Evolutionary conservation across 2,797 vertebrate genomes (phyloP).

Genomic region (Pipistrellus pygmaeus): DNA sequence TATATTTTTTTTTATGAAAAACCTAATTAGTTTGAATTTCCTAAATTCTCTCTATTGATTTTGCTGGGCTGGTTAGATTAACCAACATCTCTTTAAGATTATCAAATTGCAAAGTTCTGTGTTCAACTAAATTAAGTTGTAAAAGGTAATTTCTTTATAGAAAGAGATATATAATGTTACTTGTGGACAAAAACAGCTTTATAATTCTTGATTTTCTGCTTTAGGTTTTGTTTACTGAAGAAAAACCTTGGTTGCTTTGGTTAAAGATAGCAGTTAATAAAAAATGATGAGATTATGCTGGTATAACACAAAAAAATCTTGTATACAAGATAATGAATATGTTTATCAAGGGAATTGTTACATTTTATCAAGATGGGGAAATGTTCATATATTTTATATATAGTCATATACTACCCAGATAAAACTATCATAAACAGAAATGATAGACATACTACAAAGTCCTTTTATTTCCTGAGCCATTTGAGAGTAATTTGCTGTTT

Average conservation of each 20-base stretch:
- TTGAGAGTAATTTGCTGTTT: conserved; percentile 12
- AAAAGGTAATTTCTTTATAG: conserved; percentile 17
- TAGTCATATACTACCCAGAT: background rate
- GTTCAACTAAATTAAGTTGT: conserved; percentile 45
- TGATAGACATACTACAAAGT: conserved; percentile 18
- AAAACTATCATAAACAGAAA: conserved; percentile 32
- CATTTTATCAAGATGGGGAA: conserved; percentile 5
- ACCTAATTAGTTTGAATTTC: conserved; percentile 35
- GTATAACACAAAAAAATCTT: background rate
- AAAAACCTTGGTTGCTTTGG: background rate
- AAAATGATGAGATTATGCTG: conserved; percentile 13
- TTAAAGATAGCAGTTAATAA: conserved; percentile 36
- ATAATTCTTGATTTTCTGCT: conserved; percentile 25
- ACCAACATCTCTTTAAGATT: background rate
- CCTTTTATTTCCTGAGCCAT: conserved; percentile 9
- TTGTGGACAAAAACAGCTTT: background rate
- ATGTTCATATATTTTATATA: background rate
- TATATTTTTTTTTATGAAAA: conserved; percentile 38
- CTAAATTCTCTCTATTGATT: background rate
- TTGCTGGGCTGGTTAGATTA: background rate
- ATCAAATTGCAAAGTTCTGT: background rate
- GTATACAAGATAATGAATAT: background rate
- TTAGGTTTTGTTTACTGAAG: background rate
- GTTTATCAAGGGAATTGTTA: background rate
- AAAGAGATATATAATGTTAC: background rate